Conservation (phyloP, 2,113 vertebrate species). For the Felis chaus region DNA sequence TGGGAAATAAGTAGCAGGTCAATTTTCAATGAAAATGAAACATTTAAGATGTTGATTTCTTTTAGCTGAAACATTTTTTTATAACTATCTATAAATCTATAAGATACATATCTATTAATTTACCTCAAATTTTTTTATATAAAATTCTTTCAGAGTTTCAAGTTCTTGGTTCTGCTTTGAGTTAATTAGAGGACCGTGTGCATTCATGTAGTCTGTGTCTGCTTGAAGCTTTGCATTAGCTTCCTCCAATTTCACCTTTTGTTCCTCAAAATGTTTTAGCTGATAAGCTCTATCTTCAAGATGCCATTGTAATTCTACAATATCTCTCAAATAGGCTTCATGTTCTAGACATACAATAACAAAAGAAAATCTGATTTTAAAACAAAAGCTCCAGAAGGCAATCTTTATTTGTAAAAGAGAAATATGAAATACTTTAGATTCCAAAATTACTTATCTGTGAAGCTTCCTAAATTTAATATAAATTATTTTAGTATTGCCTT, state of each 20-base stretch:
- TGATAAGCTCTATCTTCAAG: slow-evolving; percentile 79
- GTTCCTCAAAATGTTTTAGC: slow-evolving; percentile 71
- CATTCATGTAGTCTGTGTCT: slow-evolving; percentile 85
- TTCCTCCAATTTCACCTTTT: slow-evolving; percentile 73
- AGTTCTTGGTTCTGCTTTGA: slow-evolving; percentile 85
- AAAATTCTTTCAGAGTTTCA: slow-evolving; percentile 67
- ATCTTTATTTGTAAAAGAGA: background rate
- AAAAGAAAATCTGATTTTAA: slow-evolving; percentile 35
- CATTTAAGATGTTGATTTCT: background rate
- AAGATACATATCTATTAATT: background rate
- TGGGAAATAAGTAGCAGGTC: background rate
- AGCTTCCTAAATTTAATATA: background rate
- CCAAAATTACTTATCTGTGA: background rate
- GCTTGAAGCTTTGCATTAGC: slow-evolving; percentile 80
- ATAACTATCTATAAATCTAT: background rate
- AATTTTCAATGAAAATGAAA: slow-evolving; percentile 42
- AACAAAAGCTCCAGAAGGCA: background rate
- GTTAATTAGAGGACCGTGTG: slow-evolving; percentile 85
- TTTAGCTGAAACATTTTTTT: background rate
- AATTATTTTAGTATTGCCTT: background rate
- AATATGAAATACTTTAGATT: background rate
- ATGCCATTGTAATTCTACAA: slow-evolving; percentile 84
- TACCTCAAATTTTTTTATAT: slow-evolving; percentile 82
- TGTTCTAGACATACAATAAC: slow-evolving; percentile 82
- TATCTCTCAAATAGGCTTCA: slow-evolving; percentile 82